Percentiles rank a stretch among this genome's conserved stretches.
phyloP scores from a whole-genome alignment of 2,113 vertebrate genomes.

The Tor tambroides region DNA sequence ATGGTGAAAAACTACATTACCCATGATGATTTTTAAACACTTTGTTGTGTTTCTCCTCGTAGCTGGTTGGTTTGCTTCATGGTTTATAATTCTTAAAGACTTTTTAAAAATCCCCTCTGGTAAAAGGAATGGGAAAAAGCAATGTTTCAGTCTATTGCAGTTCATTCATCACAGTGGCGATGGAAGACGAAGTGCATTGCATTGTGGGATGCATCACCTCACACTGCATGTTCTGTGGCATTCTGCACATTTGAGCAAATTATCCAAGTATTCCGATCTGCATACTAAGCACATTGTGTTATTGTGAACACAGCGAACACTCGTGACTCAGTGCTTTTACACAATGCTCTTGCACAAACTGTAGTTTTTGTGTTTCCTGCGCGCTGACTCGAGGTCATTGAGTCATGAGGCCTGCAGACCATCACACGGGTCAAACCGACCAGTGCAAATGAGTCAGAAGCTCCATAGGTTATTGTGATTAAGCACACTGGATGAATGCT shows the following conservation, averaged over 20 bases:
- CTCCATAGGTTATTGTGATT: not conserved
- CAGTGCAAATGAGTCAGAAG: constrained; percentile 17
- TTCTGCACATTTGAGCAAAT: no score
- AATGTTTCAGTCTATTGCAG: not conserved
- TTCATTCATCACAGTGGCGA: not conserved
- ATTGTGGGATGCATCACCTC: not conserved
- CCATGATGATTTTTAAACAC: no score
- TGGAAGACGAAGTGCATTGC: not conserved
- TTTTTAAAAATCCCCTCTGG: no score
- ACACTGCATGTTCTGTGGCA: not conserved
- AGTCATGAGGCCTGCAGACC: not conserved
- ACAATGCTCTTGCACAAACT: not conserved
- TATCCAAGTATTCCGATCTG: not conserved
- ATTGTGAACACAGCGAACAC: not conserved
- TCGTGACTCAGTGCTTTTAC: constrained; percentile 7
- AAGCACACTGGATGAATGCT: not conserved
- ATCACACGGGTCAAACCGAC: not conserved
- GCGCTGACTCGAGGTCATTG: not conserved
- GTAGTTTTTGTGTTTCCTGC: not conserved
- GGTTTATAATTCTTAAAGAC: no score
- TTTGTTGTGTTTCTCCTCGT: no score
- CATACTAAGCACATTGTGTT: not conserved
- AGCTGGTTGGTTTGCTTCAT: no score
- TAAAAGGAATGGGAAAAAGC: not conserved
- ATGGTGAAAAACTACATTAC: no score